These are phyloP conservation scores for Caenorhabditis remanei DNA, from an alignment of 1,140 invertebrate species.

Conservation along the genomic window DNA sequence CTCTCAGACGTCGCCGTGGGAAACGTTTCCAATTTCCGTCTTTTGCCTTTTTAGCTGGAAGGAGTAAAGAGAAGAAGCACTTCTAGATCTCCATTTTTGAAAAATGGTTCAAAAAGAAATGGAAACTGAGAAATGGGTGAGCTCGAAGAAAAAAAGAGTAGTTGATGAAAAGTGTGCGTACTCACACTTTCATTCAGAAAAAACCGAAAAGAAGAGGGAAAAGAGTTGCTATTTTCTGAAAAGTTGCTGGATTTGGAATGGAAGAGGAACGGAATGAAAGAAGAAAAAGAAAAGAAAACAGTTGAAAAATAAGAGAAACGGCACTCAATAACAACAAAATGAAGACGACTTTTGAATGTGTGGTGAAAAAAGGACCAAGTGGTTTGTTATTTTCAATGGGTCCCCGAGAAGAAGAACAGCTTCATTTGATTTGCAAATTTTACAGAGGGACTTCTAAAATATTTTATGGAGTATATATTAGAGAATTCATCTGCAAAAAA, in stretches of 20 bases:
- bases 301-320: background rate
- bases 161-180: background rate
- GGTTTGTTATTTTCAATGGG: conserved; percentile 2
- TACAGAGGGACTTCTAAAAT: background rate
- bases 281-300: background rate
- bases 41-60: background rate
- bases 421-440: conserved; percentile 35
- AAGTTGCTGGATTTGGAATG: conserved; percentile 8
- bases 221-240: background rate
- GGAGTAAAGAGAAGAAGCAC: background rate
- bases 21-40: conserved; percentile 55
- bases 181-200: conserved; percentile 21
- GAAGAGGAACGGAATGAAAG: background rate
- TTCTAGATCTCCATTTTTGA: background rate
- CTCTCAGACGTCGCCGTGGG: background rate
- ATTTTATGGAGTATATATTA: background rate
- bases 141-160: background rate
- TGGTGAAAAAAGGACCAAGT: conserved; percentile 18
- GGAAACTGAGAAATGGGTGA: background rate
- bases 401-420: background rate
- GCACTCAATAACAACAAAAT: conserved; percentile 42
- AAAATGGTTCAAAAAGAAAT: background rate
- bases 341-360: conserved; percentile 43
- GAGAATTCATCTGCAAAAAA: too few species aligned
- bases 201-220: background rate